Evolutionary conservation across 2,113 vertebrate species (phyloP), one percentile per base, ranked within the genome.

Genomic region (Calypte anna): DNA sequence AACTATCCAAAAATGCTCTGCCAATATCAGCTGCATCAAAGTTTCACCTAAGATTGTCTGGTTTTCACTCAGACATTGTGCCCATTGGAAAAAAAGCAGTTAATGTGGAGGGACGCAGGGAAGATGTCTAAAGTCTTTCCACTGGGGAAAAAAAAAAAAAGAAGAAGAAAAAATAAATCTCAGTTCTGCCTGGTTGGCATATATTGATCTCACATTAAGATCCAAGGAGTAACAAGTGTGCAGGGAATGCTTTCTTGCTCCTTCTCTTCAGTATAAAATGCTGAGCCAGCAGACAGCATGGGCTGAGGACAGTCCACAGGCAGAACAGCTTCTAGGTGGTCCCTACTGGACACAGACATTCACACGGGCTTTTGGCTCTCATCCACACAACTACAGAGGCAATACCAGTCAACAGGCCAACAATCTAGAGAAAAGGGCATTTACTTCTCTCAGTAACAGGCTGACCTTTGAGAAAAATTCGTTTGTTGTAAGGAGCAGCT

Each of bases 301-400:
- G 53, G 28, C 19, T 78, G 38, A 74, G 62, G 57, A 63, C 10
- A 48, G 27, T 14, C 28, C 46, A 30, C 12, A 13, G 12, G 33
- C 64, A n/a, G 30, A 79, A 36, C 63, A 76, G 46, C 8, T 85
- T 73, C 70, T 86, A 30, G 8, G 50, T 36, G 38, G 28, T 66
- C 43, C 62, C 36, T 46, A 7, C 7, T 62, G 63, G 66, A 94
- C 75, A 36, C 6, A 68, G 8, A 55, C 38, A 23, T 59, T 66
- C 0, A 0, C 22, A 8, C 28, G 40, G 17, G 53, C 51, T 85
- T 2, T 0, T 66, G 86, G 25, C 28, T 67, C 33, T 53, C 59
- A 53, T 21, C 31, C 59, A 38, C 31, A 51, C 36, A 55, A 22
- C 33, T 51, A 19, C 43, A 86, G 54, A 43, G 50, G 36, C 1